Conservation (phyloP, 2,888 invertebrate genomes). For the Junonia oenone region DNA sequence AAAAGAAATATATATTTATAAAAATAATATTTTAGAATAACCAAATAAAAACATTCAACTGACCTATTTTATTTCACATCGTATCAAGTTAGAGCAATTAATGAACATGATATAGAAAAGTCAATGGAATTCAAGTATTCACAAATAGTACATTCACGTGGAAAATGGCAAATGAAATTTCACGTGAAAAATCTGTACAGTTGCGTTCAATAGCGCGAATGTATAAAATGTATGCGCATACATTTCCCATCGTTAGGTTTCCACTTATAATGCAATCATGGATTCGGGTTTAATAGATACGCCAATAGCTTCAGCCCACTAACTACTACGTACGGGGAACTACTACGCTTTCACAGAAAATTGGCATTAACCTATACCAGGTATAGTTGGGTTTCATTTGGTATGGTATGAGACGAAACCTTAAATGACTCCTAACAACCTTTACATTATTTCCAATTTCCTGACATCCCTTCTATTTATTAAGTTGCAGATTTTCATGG, state of each 20-base stretch:
- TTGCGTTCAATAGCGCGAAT: slow-evolving; percentile 30
- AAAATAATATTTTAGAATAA: background rate
- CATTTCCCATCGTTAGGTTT: slow-evolving; percentile 58
- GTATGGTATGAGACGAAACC: too few species aligned
- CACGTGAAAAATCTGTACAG: slow-evolving; percentile 28
- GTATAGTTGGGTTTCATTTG: too few species aligned
- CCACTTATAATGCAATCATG: slow-evolving; percentile 38
- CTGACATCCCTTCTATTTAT: too few species aligned
- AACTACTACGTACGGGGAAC: too few species aligned
- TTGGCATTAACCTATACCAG: too few species aligned
- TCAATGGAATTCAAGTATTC: background rate
- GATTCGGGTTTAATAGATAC: slow-evolving; percentile 37
- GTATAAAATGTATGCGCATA: slow-evolving; percentile 67
- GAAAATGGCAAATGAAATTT: slow-evolving; percentile 22
- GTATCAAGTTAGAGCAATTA: background rate
- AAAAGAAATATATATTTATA: too few species aligned
- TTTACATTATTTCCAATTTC: too few species aligned
- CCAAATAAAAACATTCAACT: background rate
- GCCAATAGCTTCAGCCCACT: slow-evolving; percentile 19
- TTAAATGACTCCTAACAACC: too few species aligned
- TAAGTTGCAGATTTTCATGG: too few species aligned
- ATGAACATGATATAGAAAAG: background rate
- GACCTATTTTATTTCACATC: background rate
- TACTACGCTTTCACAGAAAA: too few species aligned
- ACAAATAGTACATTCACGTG: background rate